Conservation (phyloP, 2,888 invertebrate species). For the Nephrotoma guestfalica region DNA sequence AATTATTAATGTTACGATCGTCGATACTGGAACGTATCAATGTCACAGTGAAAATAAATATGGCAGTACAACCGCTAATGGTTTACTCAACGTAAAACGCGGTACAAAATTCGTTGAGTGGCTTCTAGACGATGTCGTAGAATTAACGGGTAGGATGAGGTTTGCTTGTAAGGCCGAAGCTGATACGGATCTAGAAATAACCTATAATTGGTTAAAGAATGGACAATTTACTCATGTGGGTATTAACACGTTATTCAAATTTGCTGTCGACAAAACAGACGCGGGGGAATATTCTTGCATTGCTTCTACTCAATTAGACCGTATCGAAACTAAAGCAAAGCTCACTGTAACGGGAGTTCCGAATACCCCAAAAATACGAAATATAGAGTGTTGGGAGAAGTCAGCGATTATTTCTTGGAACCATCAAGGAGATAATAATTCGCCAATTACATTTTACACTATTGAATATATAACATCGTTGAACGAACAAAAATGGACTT, state of each 20-base stretch:
- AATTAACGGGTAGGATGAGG: neutral
- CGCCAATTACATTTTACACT: conserved; percentile 78
- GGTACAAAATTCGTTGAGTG: conserved; percentile 74
- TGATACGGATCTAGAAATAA: conserved; percentile 65
- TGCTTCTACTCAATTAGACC: conserved; percentile 79
- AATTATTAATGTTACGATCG: conserved; percentile 67
- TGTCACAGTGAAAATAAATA: conserved; percentile 90
- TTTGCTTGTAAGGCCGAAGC: conserved; percentile 69
- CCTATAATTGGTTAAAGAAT: conserved; percentile 79
- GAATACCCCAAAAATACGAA: conserved; percentile 59
- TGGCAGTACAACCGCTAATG: conserved; percentile 66
- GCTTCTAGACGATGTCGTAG: conserved; percentile 88
- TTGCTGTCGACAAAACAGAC: conserved; percentile 58
- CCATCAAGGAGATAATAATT: conserved; percentile 87
- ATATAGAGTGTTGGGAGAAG: conserved; percentile 51
- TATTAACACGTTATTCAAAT: conserved; percentile 61
- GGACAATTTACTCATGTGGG: conserved; percentile 33
- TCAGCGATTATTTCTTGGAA: conserved; percentile 74
- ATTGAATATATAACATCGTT: conserved; percentile 90
- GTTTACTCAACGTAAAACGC: conserved; percentile 70
- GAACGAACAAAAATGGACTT: no score
- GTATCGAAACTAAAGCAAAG: conserved; percentile 70
- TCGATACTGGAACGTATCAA: conserved; percentile 82
- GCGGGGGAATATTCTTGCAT: conserved; percentile 92
- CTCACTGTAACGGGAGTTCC: conserved; percentile 82